phyloP scores from a whole-genome alignment of 2,888 invertebrate species.

The Eristalis pertinax region DNA sequence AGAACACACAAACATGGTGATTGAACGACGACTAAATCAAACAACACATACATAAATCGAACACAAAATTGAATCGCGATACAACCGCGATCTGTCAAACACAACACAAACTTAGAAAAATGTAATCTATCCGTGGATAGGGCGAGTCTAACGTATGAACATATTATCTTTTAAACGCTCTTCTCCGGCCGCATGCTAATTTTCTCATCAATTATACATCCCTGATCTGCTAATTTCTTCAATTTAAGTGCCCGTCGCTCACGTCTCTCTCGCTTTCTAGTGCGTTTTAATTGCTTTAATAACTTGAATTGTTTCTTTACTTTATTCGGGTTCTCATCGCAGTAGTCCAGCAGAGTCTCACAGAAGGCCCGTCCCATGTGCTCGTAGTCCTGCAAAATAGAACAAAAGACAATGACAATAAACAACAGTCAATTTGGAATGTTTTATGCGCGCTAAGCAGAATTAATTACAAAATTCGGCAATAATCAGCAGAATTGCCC shows the following conservation, averaged over 20 bases:
- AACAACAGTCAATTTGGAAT: not conserved
- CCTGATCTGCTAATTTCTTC: conserved; percentile 81
- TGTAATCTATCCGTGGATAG: not conserved
- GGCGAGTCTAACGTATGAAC: not conserved
- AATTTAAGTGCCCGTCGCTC: conserved; percentile 81
- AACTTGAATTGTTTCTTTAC: conserved; percentile 82
- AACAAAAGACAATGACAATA: not conserved
- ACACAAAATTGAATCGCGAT: conserved; percentile 24
- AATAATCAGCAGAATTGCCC: not conserved
- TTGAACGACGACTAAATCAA: not conserved
- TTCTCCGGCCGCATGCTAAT: conserved; percentile 79
- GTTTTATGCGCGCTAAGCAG: not conserved
- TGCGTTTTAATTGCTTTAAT: conserved; percentile 80
- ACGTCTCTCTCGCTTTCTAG: conserved; percentile 81
- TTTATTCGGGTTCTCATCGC: conserved; percentile 92
- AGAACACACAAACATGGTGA: not conserved
- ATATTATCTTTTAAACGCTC: conserved; percentile 74
- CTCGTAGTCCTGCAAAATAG: conserved; percentile 85
- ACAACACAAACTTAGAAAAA: conserved; percentile 5
- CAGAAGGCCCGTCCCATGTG: conserved; percentile 94
- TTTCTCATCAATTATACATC: conserved; percentile 80
- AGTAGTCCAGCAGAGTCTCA: conserved; percentile 95
- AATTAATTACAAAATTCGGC: not conserved
- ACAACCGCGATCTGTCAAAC: not conserved
- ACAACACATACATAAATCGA: not conserved